Conservation (phyloP, 1,140 invertebrate species). For the Carposina sasakii region DNA sequence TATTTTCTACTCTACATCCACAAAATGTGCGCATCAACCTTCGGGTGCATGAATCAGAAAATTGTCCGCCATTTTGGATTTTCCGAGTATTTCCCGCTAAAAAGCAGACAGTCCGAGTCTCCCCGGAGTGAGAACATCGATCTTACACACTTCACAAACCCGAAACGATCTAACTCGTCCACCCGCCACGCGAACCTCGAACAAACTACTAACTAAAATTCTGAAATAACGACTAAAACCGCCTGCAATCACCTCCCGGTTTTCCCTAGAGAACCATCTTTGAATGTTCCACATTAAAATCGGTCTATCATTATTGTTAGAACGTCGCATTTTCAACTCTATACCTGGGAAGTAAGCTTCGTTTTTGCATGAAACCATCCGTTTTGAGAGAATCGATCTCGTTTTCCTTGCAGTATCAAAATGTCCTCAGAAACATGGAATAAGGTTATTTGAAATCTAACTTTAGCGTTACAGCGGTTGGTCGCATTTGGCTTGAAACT, state of each 20-base stretch:
- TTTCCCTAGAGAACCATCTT: conserved; percentile 71
- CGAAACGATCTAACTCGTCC: conserved; percentile 33
- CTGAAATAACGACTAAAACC: conserved; percentile 22
- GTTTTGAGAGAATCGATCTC: conserved; percentile 68
- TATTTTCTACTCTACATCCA: too few relatives aligned
- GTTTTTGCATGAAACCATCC: conserved; percentile 10
- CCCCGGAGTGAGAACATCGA: conserved; percentile 67
- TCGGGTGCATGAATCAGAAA: too few relatives aligned
- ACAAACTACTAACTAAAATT: conserved; percentile 1
- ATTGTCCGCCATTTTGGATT: too few relatives aligned
- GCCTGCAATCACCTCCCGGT: conserved; percentile 25
- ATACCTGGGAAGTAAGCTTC: conserved; percentile 1
- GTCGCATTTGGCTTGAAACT: conserved; percentile 13
- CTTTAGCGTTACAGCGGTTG: conserved; percentile 15
- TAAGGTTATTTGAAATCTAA: conserved; percentile 19
- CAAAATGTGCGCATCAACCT: too few relatives aligned
- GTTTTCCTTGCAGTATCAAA: conserved; percentile 25
- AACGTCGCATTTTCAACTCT: conserved; percentile 27
- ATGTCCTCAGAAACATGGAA: conserved; percentile 24
- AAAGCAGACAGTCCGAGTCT: too few relatives aligned
- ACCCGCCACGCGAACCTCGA: conserved; percentile 21
- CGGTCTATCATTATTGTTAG: conserved; percentile 45
- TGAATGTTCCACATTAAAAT: conserved; percentile 61
- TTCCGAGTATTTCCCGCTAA: too few relatives aligned
- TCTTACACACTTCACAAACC: conserved; percentile 27